phyloP scores from a whole-genome alignment of 1,140 invertebrate genomes.

The Harpegnathos saltator region DNA sequence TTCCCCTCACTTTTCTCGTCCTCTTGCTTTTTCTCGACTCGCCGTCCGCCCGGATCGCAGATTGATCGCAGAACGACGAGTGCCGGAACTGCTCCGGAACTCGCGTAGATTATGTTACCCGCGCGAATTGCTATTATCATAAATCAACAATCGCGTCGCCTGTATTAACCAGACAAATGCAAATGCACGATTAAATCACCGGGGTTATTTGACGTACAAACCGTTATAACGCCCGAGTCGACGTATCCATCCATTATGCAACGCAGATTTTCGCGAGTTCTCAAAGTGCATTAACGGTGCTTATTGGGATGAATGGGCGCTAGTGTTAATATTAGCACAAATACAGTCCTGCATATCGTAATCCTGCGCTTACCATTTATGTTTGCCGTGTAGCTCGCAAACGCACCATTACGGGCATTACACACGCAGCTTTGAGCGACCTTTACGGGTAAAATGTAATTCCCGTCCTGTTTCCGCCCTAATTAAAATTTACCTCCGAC shows the following conservation, averaged over 20 bases:
- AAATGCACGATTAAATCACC: constrained; percentile 53
- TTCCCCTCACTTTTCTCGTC: too few species aligned
- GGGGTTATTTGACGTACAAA: constrained; percentile 54
- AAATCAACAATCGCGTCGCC: constrained; percentile 40
- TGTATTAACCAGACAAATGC: constrained; percentile 44
- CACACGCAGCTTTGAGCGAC: constrained; percentile 16
- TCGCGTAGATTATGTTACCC: constrained; percentile 3
- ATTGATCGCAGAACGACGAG: too few species aligned
- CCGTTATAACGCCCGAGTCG: constrained; percentile 32
- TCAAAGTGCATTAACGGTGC: constrained; percentile 56
- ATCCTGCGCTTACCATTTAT: constrained; percentile 58
- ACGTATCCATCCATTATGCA: constrained; percentile 55
- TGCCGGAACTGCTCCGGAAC: too few species aligned
- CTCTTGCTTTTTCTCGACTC: too few species aligned
- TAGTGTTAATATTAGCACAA: constrained; percentile 57
- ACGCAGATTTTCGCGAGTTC: constrained; percentile 55
- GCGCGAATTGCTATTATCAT: constrained; percentile 12
- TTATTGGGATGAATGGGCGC: constrained; percentile 56
- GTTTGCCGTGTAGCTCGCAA: constrained; percentile 28
- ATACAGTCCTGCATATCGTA: constrained; percentile 39
- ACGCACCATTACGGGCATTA: constrained; percentile 29
- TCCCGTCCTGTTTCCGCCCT: not conserved
- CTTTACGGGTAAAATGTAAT: not conserved
- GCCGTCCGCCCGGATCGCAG: too few species aligned
- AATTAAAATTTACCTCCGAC: not conserved